Evolutionary conservation across 2,888 invertebrate genomes (phyloP).

Genomic region (Monoplex corrugatus): DNA sequence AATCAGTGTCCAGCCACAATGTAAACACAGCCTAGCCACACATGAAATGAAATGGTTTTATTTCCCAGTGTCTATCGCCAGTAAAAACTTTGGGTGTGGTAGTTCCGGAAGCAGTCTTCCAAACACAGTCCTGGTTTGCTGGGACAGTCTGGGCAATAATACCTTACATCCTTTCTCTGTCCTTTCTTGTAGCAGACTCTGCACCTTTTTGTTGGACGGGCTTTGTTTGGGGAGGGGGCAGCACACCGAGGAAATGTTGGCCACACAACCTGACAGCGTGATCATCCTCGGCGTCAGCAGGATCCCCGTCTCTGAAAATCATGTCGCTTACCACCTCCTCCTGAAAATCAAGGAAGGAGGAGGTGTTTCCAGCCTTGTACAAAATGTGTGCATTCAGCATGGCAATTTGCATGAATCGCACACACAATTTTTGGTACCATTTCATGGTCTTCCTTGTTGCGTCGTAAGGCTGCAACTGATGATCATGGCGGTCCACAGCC

Average conservation of each 20-base stretch:
- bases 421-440: constrained; percentile 42
- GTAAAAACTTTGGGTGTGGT: too few species aligned
- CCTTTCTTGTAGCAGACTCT: too few species aligned
- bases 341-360: not conserved
- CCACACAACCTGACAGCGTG: not conserved
- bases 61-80: too few species aligned
- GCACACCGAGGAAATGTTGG: not conserved
- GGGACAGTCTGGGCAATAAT: too few species aligned
- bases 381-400: constrained; percentile 32
- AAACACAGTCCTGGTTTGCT: too few species aligned
- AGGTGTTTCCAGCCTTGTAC: not conserved
- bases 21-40: too few species aligned
- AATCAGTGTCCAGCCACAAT: too few species aligned
- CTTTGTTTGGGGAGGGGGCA: too few species aligned
- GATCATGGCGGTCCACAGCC: constrained; percentile 35
- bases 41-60: too few species aligned
- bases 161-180: too few species aligned
- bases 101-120: too few species aligned
- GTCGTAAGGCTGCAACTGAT: constrained; percentile 19
- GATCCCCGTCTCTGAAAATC: not conserved
- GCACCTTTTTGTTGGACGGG: too few species aligned
- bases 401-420: constrained; percentile 19
- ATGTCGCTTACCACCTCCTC: not conserved
- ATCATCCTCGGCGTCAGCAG: not conserved
- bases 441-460: constrained; percentile 41